These are phyloP conservation scores for Eurytoma californica DNA, from an alignment of 2,888 invertebrate species.

Conservation along the genomic window DNA sequence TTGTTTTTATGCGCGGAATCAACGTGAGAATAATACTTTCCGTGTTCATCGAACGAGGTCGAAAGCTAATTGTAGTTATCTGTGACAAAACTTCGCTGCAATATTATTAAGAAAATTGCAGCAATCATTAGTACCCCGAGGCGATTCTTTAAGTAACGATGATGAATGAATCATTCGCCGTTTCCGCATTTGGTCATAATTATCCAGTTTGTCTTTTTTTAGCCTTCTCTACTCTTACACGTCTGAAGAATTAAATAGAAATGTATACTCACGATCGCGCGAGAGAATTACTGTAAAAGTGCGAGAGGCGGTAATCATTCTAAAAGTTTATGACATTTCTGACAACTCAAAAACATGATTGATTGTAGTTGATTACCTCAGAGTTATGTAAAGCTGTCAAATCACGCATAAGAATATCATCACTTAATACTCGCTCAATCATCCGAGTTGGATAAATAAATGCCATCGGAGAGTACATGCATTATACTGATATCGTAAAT, in stretches of 20 bases:
- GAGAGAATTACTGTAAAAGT: constrained; percentile 34
- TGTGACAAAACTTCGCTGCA: constrained; percentile 43
- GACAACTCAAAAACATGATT: constrained; percentile 55
- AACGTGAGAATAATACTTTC: constrained; percentile 27
- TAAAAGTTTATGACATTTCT: constrained; percentile 52
- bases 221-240: not conserved
- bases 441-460: constrained; percentile 41
- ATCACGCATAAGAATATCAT: constrained; percentile 51
- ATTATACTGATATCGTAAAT: constrained; percentile 12
- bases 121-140: constrained; percentile 43
- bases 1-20: constrained; percentile 16
- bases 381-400: constrained; percentile 54
- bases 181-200: constrained; percentile 52
- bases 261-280: constrained; percentile 1
- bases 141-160: constrained; percentile 51
- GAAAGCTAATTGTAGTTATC: constrained; percentile 44
- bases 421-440: constrained; percentile 54
- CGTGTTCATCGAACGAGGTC: constrained; percentile 37
- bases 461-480: constrained; percentile 21
- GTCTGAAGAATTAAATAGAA: constrained; percentile 33
- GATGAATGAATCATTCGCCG: constrained; percentile 50
- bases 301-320: constrained; percentile 41
- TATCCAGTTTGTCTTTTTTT: constrained; percentile 30
- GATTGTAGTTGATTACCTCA: constrained; percentile 50
- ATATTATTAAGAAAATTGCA: constrained; percentile 51